phyloP scores from a whole-genome alignment of 2,797 vertebrate genomes.

The Setipinna tenuifilis region DNA sequence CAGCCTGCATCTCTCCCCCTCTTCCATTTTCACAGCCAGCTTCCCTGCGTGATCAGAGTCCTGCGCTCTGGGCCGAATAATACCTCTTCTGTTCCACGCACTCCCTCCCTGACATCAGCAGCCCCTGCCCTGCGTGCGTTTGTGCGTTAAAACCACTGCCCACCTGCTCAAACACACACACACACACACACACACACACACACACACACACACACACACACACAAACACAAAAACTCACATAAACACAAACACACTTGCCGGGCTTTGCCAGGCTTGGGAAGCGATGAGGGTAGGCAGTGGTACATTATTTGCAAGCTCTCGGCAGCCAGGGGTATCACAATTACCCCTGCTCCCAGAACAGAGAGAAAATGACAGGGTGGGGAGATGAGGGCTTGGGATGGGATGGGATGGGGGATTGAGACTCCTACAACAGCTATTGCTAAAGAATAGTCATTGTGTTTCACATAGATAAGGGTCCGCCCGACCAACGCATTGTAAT shows the following conservation, averaged over 20 bases:
- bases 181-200: no score
- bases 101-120: neutral
- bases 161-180: no score
- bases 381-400: no score
- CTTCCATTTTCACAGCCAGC: neutral
- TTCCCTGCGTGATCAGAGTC: conserved; percentile 3
- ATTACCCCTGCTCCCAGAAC: neutral
- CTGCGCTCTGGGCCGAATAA: neutral
- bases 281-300: neutral
- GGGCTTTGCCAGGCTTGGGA: neutral
- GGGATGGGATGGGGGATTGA: neutral
- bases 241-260: neutral
- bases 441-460: neutral
- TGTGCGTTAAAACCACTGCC: no score
- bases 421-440: neutral
- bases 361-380: neutral
- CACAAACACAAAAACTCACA: neutral
- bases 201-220: neutral
- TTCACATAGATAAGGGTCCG: neutral
- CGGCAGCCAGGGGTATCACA: neutral
- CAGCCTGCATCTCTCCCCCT: neutral
- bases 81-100: neutral
- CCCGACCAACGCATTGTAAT: neutral
- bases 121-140: neutral
- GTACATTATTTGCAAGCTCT: neutral